Evolutionary conservation across 2,888 invertebrate species (phyloP), one percentile per base, ranked within the genome.

Genomic region (Amorpha juglandis): DNA sequence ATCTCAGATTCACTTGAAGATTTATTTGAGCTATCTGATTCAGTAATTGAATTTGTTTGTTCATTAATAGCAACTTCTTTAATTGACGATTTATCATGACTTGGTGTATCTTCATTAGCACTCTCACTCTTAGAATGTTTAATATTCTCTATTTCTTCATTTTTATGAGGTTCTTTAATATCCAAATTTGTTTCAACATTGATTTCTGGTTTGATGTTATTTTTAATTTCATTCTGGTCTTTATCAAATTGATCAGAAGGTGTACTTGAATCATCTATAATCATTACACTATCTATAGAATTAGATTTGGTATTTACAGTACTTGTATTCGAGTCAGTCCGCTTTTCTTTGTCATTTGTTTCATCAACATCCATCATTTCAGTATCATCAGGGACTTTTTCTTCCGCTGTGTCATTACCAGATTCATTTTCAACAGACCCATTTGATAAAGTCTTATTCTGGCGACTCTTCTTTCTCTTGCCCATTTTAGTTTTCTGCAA

Each of bases 331-430:
- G 1, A 9, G 19, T 58, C 58, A 58, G 42, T 58, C 58, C 19
- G 42, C 16, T 65, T 69, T 33, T 55, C 47, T 6, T 21, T 53
- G 16, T 53, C 11, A 42, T 33, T 65, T 67, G 70, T 67, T 67
- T 81, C 79, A 70, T 87, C 86, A 6, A 88, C 79, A 62, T 89
- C 87, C 81, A 88, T 84, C 50, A 71, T 67, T 65, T 84, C 86
- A 64, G 72, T 74, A 64, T 80, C 78, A 68, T 75, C 74, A 12
- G 52, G 33, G 35, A 76, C 71, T 66, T 71, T 71, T 33, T 68
- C 70, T 38, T 77, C 71, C 16, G 67, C 62, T 63, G 66, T 70
- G 21, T 74, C 76, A 62, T 69, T 69, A 27, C 42, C 58, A 42
- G 65, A 62, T 16, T 71, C 69, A 63, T 51, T 66, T 62, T 80